Conservation (phyloP, 2,113 vertebrate genomes). For the Grantiella picta region DNA sequence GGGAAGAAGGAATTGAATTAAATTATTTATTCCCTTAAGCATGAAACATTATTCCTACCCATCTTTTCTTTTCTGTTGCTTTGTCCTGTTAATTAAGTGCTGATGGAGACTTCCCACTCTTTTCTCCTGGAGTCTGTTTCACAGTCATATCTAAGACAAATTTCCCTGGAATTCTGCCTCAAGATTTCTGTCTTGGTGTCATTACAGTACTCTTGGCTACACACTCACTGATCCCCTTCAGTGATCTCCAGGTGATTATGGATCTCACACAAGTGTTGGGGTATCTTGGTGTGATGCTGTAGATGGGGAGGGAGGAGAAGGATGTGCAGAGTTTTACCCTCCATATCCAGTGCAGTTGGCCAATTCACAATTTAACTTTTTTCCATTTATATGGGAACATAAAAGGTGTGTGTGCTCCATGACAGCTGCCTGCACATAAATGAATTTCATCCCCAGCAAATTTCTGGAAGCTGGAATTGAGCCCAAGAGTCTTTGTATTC, state of each 20-base stretch:
- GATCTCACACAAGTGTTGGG: neutral
- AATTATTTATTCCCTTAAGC: neutral
- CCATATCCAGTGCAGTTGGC: neutral
- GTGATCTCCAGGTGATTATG: neutral
- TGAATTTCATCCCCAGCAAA: neutral
- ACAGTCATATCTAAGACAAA: neutral
- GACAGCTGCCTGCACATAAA: neutral
- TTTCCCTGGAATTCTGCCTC: neutral
- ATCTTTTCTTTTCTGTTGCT: neutral
- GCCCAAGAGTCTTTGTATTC: neutral
- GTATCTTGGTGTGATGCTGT: neutral
- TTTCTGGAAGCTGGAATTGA: neutral
- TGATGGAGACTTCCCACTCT: neutral
- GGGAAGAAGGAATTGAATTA: neutral
- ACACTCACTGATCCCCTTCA: neutral
- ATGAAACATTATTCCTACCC: neutral
- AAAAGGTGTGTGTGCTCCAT: neutral
- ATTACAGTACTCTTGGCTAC: neutral
- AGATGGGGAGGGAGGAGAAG: neutral
- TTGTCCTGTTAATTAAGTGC: neutral
- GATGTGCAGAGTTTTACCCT: neutral
- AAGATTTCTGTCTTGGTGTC: neutral
- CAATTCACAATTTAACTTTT: neutral
- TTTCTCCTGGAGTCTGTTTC: neutral
- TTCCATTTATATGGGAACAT: neutral